Percentiles rank a stretch among this genome's conserved stretches.
phyloP scores from a whole-genome alignment of 92 coral and sea anemone genomes.

The Ricordea florida region DNA sequence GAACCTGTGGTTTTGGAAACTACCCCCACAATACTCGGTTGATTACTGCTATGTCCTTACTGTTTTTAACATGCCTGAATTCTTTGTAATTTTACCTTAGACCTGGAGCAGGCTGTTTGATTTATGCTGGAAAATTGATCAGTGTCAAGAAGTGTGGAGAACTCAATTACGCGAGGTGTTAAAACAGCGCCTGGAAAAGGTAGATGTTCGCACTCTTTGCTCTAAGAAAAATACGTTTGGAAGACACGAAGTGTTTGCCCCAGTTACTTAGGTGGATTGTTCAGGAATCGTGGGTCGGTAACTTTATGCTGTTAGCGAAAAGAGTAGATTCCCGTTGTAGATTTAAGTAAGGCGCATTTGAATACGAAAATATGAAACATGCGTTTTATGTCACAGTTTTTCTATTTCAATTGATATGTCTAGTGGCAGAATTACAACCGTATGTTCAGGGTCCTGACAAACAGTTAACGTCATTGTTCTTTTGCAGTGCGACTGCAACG shows the following conservation, averaged over 20 bases:
- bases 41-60: too few species aligned
- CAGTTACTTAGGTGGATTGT: too few species aligned
- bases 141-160: constrained; percentile 27
- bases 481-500: constrained; percentile 4
- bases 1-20: too few species aligned
- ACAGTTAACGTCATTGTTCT: not conserved
- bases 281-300: too few species aligned
- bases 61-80: not conserved
- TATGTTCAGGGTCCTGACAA: not conserved
- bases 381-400: too few species aligned
- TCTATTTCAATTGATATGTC: not conserved
- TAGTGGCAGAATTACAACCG: not conserved
- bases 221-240: too few species aligned
- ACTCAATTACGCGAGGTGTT: not conserved
- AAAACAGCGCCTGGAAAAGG: constrained; percentile 33
- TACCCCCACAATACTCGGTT: too few species aligned
- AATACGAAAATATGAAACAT: not conserved
- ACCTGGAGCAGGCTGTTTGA: constrained; percentile 29
- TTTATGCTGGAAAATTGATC: constrained; percentile 6
- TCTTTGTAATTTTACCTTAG: not conserved
- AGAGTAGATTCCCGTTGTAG: too few species aligned
- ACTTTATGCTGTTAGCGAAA: too few species aligned
- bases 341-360: too few species aligned
- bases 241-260: too few species aligned
- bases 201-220: too few species aligned